Conservation (phyloP, 2,797 vertebrate species). For the Protonibea diacanthus region DNA sequence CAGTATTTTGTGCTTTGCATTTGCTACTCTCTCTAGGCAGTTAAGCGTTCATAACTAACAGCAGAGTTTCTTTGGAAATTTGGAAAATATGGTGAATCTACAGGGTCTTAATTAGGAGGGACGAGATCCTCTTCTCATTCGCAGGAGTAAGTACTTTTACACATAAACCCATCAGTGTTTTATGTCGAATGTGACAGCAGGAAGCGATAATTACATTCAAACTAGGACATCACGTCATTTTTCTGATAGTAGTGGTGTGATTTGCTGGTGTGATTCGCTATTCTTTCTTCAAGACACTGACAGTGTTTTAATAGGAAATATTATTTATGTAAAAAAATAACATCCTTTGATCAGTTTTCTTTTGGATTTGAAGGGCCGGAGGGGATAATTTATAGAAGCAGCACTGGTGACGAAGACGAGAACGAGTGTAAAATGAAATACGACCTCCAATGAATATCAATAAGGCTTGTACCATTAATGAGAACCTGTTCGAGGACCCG, state of each 20-base stretch:
- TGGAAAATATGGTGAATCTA: background rate
- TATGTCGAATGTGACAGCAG: conserved; percentile 28
- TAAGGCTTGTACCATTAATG: conserved; percentile 51
- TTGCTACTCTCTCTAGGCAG: background rate
- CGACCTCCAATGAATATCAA: conserved; percentile 63
- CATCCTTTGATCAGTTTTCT: conserved; percentile 10
- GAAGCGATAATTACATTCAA: conserved; percentile 35
- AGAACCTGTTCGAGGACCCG: conserved; percentile 50
- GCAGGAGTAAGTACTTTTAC: background rate
- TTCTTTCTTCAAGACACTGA: conserved; percentile 31
- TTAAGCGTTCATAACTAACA: background rate
- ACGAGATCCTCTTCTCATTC: conserved; percentile 10
- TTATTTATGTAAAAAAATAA: conserved; percentile 20
- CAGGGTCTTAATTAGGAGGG: conserved; percentile 8
- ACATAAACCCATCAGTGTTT: conserved; percentile 17
- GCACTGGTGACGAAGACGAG: conserved; percentile 18
- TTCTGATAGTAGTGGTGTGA: conserved; percentile 15
- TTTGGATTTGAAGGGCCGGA: conserved; percentile 27
- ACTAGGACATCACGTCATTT: conserved; percentile 46
- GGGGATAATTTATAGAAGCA: conserved; percentile 35
- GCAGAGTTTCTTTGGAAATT: background rate
- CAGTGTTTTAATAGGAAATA: conserved; percentile 16
- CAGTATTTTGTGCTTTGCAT: background rate
- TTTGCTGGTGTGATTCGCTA: conserved; percentile 16
- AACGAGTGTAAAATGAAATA: conserved; percentile 56